Percentiles rank a stretch among this genome's conserved stretches.
Conservation (phyloP, 2,888 invertebrate species). For the Andrena praecox region DNA sequence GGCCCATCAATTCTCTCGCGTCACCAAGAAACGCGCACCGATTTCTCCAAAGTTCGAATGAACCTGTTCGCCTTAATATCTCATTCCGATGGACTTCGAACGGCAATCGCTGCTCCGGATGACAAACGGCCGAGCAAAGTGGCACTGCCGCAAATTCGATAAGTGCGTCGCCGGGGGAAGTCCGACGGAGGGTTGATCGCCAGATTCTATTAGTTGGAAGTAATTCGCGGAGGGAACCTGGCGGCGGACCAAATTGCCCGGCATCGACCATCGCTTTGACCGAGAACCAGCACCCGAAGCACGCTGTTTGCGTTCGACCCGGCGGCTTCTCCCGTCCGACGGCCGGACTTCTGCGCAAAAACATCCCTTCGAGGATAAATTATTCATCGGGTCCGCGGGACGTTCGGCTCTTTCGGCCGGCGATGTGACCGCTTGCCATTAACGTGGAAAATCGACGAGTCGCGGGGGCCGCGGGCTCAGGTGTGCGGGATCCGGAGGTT, state of each 20-base stretch:
- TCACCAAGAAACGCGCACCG: not conserved
- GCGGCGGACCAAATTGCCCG: constrained; percentile 1
- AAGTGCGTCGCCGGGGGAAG: not conserved
- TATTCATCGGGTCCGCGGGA: constrained; percentile 25
- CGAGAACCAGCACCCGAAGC: not conserved
- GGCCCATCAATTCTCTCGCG: not conserved
- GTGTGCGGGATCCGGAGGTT: constrained; percentile 23
- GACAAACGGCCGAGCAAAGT: not conserved
- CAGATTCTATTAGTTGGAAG: constrained; percentile 11
- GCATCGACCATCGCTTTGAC: not conserved
- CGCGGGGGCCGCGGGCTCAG: constrained; percentile 4
- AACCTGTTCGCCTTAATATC: not conserved
- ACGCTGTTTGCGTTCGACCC: no score
- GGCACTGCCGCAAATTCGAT: not conserved
- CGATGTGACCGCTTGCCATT: not conserved
- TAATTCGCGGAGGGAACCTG: not conserved
- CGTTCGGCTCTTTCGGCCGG: not conserved
- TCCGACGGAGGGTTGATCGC: not conserved
- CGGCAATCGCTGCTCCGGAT: not conserved
- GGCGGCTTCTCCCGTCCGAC: not conserved
- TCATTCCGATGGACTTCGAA: not conserved
- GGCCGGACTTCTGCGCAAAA: not conserved
- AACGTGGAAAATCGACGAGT: not conserved
- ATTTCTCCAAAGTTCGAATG: not conserved
- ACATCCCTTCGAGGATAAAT: constrained; percentile 21